Percentiles rank a stretch among this genome's conserved stretches.
Evolutionary conservation across 2,113 vertebrate genomes (phyloP).

Genomic region (Gallinago media): DNA sequence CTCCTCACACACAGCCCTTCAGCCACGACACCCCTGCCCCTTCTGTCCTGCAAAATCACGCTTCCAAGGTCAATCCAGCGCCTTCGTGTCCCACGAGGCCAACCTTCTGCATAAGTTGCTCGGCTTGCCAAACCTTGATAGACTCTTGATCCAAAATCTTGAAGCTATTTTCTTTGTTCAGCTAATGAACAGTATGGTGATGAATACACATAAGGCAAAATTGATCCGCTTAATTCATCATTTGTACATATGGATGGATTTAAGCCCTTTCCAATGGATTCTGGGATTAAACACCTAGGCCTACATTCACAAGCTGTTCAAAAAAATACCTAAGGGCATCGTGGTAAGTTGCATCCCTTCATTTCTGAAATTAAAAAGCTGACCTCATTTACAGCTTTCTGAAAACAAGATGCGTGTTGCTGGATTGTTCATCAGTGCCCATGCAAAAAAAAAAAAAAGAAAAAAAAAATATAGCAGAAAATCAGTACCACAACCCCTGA

Average conservation of each 20-base stretch:
- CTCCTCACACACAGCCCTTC: not conserved
- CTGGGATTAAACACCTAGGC: slow-evolving; percentile 63
- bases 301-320: not conserved
- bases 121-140: slow-evolving; percentile 72
- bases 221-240: slow-evolving; percentile 77
- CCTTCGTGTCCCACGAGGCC: not conserved
- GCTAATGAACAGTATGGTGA: slow-evolving; percentile 76
- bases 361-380: slow-evolving; percentile 13
- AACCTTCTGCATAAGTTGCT: slow-evolving; percentile 38
- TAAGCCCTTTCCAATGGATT: slow-evolving; percentile 70
- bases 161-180: slow-evolving; percentile 76
- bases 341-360: not conserved
- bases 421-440: not conserved
- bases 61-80: slow-evolving; percentile 41
- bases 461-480: not conserved
- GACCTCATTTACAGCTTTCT: not conserved
- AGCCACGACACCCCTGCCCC: not conserved
- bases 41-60: not conserved
- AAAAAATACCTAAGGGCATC: slow-evolving; percentile 29
- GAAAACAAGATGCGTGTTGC: not conserved
- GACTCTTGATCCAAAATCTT: slow-evolving; percentile 69
- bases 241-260: slow-evolving; percentile 76
- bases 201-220: slow-evolving; percentile 77
- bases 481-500: rapidly evolving
- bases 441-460: not conserved